Percentiles rank a stretch among this genome's conserved stretches.
Evolutionary conservation across 2,113 vertebrate species (phyloP).

Genomic region (Stigmatopora nigra): DNA sequence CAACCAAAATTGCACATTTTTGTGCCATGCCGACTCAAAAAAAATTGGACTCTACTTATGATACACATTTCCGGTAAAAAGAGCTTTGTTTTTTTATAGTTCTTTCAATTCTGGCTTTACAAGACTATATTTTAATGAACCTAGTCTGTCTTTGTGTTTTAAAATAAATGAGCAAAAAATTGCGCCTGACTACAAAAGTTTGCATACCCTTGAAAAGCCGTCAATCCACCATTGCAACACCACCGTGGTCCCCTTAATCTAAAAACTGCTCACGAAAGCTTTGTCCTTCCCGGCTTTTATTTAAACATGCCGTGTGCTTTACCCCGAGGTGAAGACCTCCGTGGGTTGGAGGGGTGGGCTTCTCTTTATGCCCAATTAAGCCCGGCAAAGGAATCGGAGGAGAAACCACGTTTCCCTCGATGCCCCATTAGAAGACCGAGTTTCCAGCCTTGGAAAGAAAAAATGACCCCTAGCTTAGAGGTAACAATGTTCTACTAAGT

Average conservation of each 20-base stretch:
- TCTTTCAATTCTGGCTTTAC: no score
- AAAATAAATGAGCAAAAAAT: no score
- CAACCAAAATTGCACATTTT: not conserved
- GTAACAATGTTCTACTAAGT: slow-evolving; percentile 41
- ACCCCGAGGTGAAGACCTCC: slow-evolving; percentile 50
- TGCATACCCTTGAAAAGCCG: slow-evolving; percentile 47
- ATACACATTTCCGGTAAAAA: not conserved
- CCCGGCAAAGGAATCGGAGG: slow-evolving; percentile 51
- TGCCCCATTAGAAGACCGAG: slow-evolving; percentile 68
- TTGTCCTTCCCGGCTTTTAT: slow-evolving; percentile 49
- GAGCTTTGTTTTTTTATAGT: not conserved
- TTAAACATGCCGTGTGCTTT: slow-evolving; percentile 56
- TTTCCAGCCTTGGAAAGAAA: slow-evolving; percentile 43
- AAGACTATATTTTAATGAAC: no score
- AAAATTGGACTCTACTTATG: not conserved
- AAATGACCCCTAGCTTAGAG: slow-evolving; percentile 58
- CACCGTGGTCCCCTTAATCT: slow-evolving; percentile 1
- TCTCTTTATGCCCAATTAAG: slow-evolving; percentile 70
- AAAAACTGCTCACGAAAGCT: slow-evolving; percentile 19
- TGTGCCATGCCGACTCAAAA: not conserved
- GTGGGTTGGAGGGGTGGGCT: slow-evolving; percentile 24
- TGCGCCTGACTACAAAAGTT: not conserved
- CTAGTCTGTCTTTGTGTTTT: no score
- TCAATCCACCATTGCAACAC: slow-evolving; percentile 25
- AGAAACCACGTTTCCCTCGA: slow-evolving; percentile 56